Evolutionary conservation across 2,113 vertebrate genomes (phyloP).

Genomic region (Tetrax tetrax): DNA sequence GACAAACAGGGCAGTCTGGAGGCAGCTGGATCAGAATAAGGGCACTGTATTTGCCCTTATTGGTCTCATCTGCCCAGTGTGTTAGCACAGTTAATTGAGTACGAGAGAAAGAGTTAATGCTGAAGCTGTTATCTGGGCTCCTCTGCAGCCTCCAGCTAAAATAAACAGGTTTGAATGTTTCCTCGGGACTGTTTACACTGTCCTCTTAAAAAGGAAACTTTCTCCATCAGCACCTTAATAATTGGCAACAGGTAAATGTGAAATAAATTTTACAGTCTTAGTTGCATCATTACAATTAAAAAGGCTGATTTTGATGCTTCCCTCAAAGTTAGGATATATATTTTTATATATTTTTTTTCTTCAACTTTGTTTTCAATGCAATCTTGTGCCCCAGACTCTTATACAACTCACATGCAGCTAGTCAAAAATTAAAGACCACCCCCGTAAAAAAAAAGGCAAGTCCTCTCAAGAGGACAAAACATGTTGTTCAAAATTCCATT

Average conservation of each 20-base stretch:
- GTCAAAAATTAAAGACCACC: background rate
- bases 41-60: background rate
- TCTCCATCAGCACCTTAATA: constrained; percentile 49
- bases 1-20: background rate
- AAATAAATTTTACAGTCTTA: constrained; percentile 19
- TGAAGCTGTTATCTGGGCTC: background rate
- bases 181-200: constrained; percentile 53
- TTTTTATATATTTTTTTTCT: background rate
- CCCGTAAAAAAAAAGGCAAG: background rate
- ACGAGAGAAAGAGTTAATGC: constrained; percentile 6
- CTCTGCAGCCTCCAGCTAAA: constrained; percentile 48
- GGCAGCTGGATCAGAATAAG: background rate
- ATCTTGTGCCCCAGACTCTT: background rate
- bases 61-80: background rate
- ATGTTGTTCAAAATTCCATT: background rate
- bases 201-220: constrained; percentile 69
- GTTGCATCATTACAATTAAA: background rate
- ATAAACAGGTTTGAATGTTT: constrained; percentile 68
- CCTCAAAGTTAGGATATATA: background rate
- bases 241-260: constrained; percentile 47
- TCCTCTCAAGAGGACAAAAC: background rate
- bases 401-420: background rate
- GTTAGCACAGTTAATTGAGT: background rate
- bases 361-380: background rate
- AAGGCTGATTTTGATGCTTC: background rate